Evolutionary conservation across 1,140 invertebrate species (phyloP), one percentile per base, ranked within the genome.

Genomic region (Pectinophora gossypiella): DNA sequence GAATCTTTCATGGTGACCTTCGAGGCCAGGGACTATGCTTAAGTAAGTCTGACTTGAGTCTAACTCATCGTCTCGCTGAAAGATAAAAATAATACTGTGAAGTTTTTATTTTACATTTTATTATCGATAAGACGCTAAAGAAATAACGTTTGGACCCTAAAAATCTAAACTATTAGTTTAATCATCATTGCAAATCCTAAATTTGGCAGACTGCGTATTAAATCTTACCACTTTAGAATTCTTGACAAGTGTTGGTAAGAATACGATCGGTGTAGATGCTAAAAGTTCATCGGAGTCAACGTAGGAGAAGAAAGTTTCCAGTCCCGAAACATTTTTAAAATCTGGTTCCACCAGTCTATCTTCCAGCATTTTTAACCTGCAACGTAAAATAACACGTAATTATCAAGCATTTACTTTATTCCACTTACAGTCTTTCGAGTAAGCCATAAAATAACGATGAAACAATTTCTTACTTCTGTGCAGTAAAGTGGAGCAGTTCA

Each of bases 341-440:
- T 56, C 38, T 91, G 89, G 67, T 92, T 93, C 5, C 90, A 91
- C 57, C 78, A 89, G 22, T 66, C 72, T 3, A 91, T 72, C n/a
- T 91, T 91, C 35, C 87, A 87, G 48, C 9, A 20, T n/a, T 22
- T 13, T n/a, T 19, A 49, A 6, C 15, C 48, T 49, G 32, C 4
- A 16, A n/a, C 15, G 19, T 3, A 43, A 43, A 10, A 19, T 0
- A 19, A 32, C 10, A 9, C n/a, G n/a, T 32, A 1, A 7, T 32
- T 32, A 9, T 12, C n/a, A 3, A 32, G 1, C 27, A 32, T 32
- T 9, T 93, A n/a, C n/a, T n/a, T n/a, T n/a, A n/a, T n/a, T n/a
- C n/a, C n/a, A n/a, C n/a, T n/a, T n/a, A n/a, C n/a, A n/a, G n/a
- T n/a, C n/a, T n/a, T n/a, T n/a, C n/a, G n/a, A n/a, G n/a, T n/a